Evolutionary conservation across 2,113 vertebrate genomes (phyloP), one percentile per base, ranked within the genome.

Genomic region (Equus przewalskii): DNA sequence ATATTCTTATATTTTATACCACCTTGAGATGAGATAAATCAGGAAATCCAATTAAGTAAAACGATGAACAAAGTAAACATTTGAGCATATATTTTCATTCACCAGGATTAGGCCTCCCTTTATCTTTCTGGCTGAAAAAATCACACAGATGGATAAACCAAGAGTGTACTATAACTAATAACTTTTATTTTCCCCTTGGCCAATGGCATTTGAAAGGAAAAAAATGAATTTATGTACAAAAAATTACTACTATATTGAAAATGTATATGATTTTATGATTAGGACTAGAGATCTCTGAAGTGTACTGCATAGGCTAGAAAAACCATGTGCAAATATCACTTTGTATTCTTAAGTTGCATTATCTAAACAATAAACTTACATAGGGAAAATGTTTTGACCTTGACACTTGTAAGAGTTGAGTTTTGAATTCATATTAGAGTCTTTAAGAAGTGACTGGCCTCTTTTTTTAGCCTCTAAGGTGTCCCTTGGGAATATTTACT

Each of bases 401-500:
- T 93, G 24, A 28, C 26, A 93, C 46, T 36, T 46, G 6, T 75
- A 73, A 46, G n/a, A 22, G 24, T 67, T 67, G 7, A 1, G 41
- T 24, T 92, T 95, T 83, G 28, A 95, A 94, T 60, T 95, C 5
- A 26, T 51, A 4, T 6, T 76, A 65, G 13, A 58, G 76, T 80
- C n/a, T 91, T 72, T 69, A 67, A 93, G 49, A 94, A 92, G 60
- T 73, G 46, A 51, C 1, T 75, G 28, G 18, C 1, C n/a, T 65
- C 36, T 85, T 83, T 75, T 82, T 83, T 78, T 24, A 80, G 79
- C 46, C 88, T 89, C 44, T 67, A 81, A 78, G 13, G n/a, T 82
- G 41, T 70, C 73, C 46, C 94, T 95, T 91, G 73, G 49, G 18
- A 95, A 93, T 51, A 54, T 41, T 85, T 56, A 75, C 24, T 19